These are phyloP conservation scores for Pleuronectes platessa DNA, from an alignment of 2,113 vertebrate species.

Conservation along the genomic window DNA sequence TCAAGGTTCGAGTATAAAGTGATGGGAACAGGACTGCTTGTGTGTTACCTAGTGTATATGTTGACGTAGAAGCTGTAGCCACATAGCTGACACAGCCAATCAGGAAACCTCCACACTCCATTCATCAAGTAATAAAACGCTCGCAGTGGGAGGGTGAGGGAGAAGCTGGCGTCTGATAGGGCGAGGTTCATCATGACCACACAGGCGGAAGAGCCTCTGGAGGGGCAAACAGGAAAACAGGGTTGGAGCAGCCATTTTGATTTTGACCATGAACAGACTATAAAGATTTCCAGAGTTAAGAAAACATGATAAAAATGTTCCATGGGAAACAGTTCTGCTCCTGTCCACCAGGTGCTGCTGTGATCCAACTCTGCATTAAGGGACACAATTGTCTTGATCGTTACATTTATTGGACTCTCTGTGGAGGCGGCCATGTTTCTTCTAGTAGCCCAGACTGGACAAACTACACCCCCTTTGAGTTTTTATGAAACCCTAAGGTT, in stretches of 20 bases:
- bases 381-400: too few relatives aligned
- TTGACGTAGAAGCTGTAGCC: slow-evolving; percentile 80
- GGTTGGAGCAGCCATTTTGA: neutral
- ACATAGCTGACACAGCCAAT: slow-evolving; percentile 79
- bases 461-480: too few relatives aligned
- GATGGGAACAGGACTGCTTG: neutral
- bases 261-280: too few relatives aligned
- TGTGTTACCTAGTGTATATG: slow-evolving; percentile 76
- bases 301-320: too few relatives aligned
- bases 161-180: slow-evolving; percentile 77
- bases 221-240: neutral
- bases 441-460: too few relatives aligned
- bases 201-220: slow-evolving; percentile 59
- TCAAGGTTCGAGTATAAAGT: neutral
- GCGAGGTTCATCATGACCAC: slow-evolving; percentile 82
- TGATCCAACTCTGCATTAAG: too few relatives aligned
- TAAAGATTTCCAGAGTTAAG: too few relatives aligned
- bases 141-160: slow-evolving; percentile 78
- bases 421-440: too few relatives aligned
- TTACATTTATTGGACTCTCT: too few relatives aligned
- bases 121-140: slow-evolving; percentile 74
- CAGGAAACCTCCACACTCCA: slow-evolving; percentile 69
- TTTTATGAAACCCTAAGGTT: too few relatives aligned
- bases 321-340: too few relatives aligned
- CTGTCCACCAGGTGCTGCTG: too few relatives aligned